These are phyloP conservation scores for Galerucella nymphaeae DNA, from an alignment of 2,888 invertebrate genomes.

Conservation along the genomic window DNA sequence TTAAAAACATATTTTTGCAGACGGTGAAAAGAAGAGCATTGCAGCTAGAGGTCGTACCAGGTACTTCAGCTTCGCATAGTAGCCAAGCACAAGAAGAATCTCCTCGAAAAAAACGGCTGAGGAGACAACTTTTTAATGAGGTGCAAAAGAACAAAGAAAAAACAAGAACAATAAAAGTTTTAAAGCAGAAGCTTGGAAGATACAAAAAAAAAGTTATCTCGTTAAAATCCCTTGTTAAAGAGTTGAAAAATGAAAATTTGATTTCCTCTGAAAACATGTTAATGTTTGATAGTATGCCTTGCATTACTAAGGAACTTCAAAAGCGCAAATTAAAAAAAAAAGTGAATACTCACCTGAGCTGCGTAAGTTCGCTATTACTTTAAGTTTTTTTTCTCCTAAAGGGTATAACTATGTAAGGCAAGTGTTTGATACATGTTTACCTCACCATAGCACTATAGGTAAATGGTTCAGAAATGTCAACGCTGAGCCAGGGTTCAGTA, in stretches of 20 bases:
- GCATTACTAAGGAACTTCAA: slow-evolving; percentile 5
- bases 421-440: slow-evolving; percentile 53
- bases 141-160: background rate
- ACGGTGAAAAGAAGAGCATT: background rate
- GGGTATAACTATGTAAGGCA: slow-evolving; percentile 57
- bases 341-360: slow-evolving; percentile 35
- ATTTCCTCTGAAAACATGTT: background rate
- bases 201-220: slow-evolving; percentile 9
- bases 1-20: background rate
- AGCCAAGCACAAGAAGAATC: slow-evolving; percentile 1
- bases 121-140: background rate
- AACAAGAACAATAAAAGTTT: slow-evolving; percentile 12
- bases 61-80: background rate
- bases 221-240: slow-evolving; percentile 10
- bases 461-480: slow-evolving; percentile 56
- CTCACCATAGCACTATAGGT: slow-evolving; percentile 53
- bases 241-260: slow-evolving; percentile 22
- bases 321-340: slow-evolving; percentile 31
- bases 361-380: slow-evolving; percentile 39
- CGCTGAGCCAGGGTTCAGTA: slow-evolving; percentile 55
- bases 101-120: background rate
- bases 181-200: slow-evolving; percentile 17
- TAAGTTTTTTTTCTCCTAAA: slow-evolving; percentile 44
- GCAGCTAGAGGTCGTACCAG: background rate
- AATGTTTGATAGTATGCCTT: background rate